Conservation (phyloP, 2,797 vertebrate genomes). For the Chaetophractus vellerosus region DNA sequence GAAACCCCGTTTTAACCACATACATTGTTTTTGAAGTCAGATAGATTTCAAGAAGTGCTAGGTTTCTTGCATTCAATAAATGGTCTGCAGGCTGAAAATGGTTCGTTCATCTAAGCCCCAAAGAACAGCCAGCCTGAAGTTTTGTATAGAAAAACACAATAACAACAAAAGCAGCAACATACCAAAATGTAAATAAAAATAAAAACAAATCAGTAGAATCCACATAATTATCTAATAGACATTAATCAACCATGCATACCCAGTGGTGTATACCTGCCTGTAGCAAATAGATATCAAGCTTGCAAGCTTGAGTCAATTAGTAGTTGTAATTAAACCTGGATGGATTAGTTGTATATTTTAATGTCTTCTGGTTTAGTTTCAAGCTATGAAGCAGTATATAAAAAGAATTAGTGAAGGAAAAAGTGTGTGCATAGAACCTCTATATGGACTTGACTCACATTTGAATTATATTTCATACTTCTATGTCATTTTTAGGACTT, state of each 20-base stretch:
- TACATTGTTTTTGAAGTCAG: constrained; percentile 8
- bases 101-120: background rate
- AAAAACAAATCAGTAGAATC: background rate
- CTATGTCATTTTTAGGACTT: background rate
- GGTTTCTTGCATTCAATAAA: background rate
- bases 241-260: background rate
- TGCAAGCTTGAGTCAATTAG: background rate
- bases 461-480: background rate
- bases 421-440: background rate
- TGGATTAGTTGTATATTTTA: background rate
- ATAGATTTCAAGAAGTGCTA: background rate
- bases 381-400: background rate
- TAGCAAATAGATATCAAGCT: no score
- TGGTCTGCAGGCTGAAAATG: background rate
- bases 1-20: background rate
- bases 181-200: background rate
- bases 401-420: background rate
- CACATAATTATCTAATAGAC: background rate
- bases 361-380: background rate
- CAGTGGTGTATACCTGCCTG: background rate
- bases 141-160: background rate
- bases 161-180: background rate
- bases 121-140: background rate
- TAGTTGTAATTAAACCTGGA: background rate
- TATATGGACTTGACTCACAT: background rate